Evolutionary conservation across 2,797 vertebrate species (phyloP).

Genomic region (Xiphorhynchus erythropygius): DNA sequence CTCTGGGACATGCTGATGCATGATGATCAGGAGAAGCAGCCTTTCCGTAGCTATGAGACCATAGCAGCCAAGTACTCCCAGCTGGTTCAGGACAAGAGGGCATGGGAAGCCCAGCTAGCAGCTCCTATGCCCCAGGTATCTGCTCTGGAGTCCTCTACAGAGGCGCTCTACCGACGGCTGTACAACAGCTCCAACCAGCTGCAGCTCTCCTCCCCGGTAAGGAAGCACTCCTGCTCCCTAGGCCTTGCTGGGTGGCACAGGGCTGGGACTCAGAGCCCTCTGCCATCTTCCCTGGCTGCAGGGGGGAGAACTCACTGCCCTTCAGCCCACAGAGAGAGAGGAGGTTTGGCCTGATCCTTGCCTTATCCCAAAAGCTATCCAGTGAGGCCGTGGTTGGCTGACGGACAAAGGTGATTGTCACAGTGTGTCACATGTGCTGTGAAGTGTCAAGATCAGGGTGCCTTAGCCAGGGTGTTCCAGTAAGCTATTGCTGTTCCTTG

Average conservation of each 20-base stretch:
- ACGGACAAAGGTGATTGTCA: background rate
- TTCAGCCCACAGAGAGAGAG: background rate
- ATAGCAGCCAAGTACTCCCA: conserved; percentile 1
- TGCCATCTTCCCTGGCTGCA: background rate
- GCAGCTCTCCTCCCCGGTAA: conserved; percentile 25
- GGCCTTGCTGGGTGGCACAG: background rate
- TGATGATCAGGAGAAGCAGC: background rate
- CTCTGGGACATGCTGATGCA: conserved; percentile 34
- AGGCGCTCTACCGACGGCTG: background rate
- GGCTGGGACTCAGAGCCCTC: background rate
- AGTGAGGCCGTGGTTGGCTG: background rate
- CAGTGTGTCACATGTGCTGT: background rate
- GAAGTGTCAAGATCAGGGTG: background rate
- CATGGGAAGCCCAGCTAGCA: conserved; percentile 16
- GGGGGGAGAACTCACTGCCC: background rate
- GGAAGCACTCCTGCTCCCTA: background rate
- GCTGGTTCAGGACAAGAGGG: background rate
- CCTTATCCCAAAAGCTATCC: background rate
- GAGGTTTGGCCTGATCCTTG: background rate
- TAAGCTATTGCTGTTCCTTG: background rate
- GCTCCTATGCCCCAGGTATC: background rate
- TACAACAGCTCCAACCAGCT: conserved; percentile 34
- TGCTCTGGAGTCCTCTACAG: conserved; percentile 23
- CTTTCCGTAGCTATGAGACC: background rate
- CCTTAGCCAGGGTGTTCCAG: background rate